Percentiles rank a stretch among this genome's conserved stretches.
Evolutionary conservation across 2,888 invertebrate species (phyloP).

Genomic region (Thecophora atra): DNA sequence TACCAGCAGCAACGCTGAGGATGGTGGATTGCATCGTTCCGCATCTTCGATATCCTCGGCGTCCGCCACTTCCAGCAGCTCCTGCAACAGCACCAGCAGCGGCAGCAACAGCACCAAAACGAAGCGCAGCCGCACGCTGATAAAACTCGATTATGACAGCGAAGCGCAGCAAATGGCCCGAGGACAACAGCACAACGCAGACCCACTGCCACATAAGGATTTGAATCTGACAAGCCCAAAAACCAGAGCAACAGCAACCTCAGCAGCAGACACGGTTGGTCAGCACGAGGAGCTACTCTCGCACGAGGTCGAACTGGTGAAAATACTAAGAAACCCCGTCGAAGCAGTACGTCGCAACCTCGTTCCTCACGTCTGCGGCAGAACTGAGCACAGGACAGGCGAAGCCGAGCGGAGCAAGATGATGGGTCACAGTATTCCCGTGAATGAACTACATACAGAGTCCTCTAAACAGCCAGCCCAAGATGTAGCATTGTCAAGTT

Average conservation of each 20-base stretch:
- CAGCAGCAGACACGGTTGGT: neutral
- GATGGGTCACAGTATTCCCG: slow-evolving; percentile 51
- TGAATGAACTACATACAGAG: neutral
- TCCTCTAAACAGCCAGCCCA: neutral
- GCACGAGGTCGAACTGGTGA: slow-evolving; percentile 68
- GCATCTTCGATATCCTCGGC: slow-evolving; percentile 62
- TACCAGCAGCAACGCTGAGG: slow-evolving; percentile 42
- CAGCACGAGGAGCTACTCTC: slow-evolving; percentile 51
- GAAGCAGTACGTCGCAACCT: slow-evolving; percentile 80
- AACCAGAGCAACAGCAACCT: slow-evolving; percentile 31
- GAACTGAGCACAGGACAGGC: slow-evolving; percentile 62
- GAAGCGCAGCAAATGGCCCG: slow-evolving; percentile 46
- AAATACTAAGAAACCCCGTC: slow-evolving; percentile 76
- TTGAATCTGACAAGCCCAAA: slow-evolving; percentile 31
- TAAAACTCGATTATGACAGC: slow-evolving; percentile 61
- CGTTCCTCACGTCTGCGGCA: slow-evolving; percentile 81
- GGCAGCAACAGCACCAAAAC: slow-evolving; percentile 47
- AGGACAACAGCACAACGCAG: slow-evolving; percentile 34
- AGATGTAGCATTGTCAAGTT: neutral
- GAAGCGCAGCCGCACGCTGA: slow-evolving; percentile 61
- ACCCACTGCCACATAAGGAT: neutral
- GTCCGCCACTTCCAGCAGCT: slow-evolving; percentile 48
- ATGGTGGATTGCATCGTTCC: slow-evolving; percentile 56
- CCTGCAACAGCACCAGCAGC: slow-evolving; percentile 53
- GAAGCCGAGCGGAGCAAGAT: slow-evolving; percentile 60